Evolutionary conservation across 92 coral and sea anemone genomes (phyloP).

Genomic region (Zoanthus solanderi): DNA sequence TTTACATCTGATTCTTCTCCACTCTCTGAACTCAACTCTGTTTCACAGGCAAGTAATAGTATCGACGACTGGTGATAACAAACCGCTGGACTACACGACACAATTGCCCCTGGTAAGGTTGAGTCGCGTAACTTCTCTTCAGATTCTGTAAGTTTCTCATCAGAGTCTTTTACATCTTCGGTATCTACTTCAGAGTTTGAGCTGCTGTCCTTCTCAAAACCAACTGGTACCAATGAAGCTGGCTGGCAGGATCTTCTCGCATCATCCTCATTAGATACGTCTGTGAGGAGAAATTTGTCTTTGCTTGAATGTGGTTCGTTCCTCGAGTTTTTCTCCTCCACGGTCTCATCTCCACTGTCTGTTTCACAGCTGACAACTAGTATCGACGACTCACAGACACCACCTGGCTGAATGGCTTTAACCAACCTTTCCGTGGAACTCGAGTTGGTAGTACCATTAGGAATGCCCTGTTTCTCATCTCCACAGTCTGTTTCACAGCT

Average conservation of each 20-base stretch:
- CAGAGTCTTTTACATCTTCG: too few relatives aligned
- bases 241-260: too few relatives aligned
- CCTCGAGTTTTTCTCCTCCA: not conserved
- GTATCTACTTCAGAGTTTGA: too few relatives aligned
- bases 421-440: not conserved
- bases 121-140: too few relatives aligned
- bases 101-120: too few relatives aligned
- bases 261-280: not conserved
- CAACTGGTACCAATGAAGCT: too few relatives aligned
- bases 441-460: not conserved
- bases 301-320: not conserved
- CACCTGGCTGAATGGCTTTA: not conserved
- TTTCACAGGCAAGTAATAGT: constrained; percentile 19
- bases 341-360: not conserved
- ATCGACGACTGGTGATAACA: constrained; percentile 25
- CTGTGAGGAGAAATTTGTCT: not conserved
- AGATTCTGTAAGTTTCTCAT: too few relatives aligned
- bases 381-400: not conserved
- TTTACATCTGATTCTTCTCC: not conserved
- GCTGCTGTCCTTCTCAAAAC: too few relatives aligned
- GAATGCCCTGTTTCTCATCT: too few relatives aligned
- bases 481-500: too few relatives aligned
- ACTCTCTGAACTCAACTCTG: constrained; percentile 22
- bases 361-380: not conserved
- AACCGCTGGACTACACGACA: not conserved